Conservation (phyloP, 2,113 vertebrate species). For the Gobio gobio region DNA sequence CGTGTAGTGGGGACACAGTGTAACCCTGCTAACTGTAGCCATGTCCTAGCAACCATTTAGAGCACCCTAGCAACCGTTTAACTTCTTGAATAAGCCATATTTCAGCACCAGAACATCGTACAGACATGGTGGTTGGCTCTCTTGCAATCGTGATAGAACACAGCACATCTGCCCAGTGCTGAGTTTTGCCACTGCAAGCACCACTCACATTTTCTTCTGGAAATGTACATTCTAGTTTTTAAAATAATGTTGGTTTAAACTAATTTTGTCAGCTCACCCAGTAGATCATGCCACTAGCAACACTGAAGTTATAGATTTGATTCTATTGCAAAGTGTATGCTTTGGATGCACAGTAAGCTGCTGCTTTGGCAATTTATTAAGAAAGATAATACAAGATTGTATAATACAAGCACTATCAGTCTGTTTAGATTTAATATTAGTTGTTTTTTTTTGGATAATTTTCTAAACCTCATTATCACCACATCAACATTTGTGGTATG, state of each 20-base stretch:
- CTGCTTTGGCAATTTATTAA: not conserved
- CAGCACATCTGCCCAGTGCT: too few relatives aligned
- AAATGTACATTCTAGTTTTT: too few relatives aligned
- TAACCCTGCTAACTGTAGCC: too few relatives aligned
- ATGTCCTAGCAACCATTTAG: too few relatives aligned
- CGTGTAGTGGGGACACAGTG: too few relatives aligned
- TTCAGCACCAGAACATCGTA: too few relatives aligned
- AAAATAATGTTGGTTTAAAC: not conserved
- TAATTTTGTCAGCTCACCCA: not conserved
- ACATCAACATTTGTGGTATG: not conserved
- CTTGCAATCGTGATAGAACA: too few relatives aligned
- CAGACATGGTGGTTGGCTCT: too few relatives aligned
- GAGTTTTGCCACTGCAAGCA: too few relatives aligned
- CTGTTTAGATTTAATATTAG: not conserved
- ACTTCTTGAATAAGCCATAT: too few relatives aligned
- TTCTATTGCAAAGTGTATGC: not conserved
- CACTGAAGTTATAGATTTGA: not conserved
- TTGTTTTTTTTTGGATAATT: not conserved
- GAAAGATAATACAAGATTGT: not conserved
- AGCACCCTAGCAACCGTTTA: too few relatives aligned
- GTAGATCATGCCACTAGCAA: not conserved
- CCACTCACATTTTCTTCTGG: too few relatives aligned
- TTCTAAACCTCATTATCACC: not conserved
- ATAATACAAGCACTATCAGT: not conserved
- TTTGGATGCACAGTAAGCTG: not conserved